Evolutionary conservation across 2,888 invertebrate genomes (phyloP), one percentile per base, ranked within the genome.

Genomic region (Oxycera nigricornis): DNA sequence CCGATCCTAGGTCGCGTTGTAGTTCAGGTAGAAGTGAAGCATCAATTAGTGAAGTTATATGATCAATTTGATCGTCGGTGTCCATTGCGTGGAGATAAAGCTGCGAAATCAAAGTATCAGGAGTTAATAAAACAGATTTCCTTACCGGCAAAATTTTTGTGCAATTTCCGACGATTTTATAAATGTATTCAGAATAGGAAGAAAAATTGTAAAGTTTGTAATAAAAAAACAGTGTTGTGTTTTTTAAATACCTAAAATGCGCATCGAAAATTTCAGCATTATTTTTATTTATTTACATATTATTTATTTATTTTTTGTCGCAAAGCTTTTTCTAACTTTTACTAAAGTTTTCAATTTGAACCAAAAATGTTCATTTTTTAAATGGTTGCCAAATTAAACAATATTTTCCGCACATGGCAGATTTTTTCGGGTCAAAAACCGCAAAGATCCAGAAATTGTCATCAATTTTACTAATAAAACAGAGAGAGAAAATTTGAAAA

Each of bases 21-120:
- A 84, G 75, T 2, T 80, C 78, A 1, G 84, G 83, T 22, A 84
- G 72, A 61, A 81, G 79, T 46, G 81, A 83, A 0, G 80, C 75
- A 61, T 79, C 75, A 35, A 82, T 55, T 30, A 81, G 20, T 0
- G 55, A 22, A 20, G 31, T 55, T 20, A 70, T 14, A 35, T 41
- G 70, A 24, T 46, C 28, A 14, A 68, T 50, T 50, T 26, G 46
- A 11, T 68, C 68, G n/a, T 46, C 46, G n/a, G 26, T 28, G 14
- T 68, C 28, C 68, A 68, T 68, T 3, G 7, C 39, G 9, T 39
- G 7, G 39, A 39, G 14, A 14, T 50, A 35, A 35, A 35, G 35
- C 6, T 35, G 11, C 35, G 35, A 35, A 35, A 35, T 6, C 35
- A 35, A 6, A 7, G 6, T 35, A 35, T 7, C 6, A 35, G 6